Conservation (phyloP, 2,113 vertebrate genomes). For the Pavo muticus region DNA sequence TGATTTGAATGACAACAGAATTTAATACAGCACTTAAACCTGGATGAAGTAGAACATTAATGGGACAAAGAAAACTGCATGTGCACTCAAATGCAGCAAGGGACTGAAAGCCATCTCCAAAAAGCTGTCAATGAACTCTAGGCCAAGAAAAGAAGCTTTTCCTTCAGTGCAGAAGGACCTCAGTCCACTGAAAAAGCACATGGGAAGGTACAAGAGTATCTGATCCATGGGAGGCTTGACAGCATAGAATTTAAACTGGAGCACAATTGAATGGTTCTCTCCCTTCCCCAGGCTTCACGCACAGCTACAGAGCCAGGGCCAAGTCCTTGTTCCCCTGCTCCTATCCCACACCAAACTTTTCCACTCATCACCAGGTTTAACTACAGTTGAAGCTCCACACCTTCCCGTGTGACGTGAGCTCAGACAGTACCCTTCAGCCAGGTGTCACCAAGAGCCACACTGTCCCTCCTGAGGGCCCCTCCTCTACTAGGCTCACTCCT, state of each 20-base stretch:
- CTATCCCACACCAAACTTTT: neutral
- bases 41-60: neutral
- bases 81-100: neutral
- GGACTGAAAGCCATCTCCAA: neutral
- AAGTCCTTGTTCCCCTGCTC: neutral
- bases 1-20: neutral
- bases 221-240: neutral
- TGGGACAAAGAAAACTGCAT: neutral
- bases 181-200: neutral
- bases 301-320: neutral
- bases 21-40: neutral
- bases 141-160: neutral
- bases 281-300: neutral
- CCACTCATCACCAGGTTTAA: neutral
- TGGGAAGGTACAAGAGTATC: neutral
- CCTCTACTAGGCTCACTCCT: neutral
- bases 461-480: neutral
- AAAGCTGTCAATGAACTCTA: neutral
- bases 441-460: neutral
- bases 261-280: neutral
- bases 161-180: accelerated
- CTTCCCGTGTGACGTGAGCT: accelerated
- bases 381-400: neutral
- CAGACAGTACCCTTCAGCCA: neutral
- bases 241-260: neutral